Evolutionary conservation across 1,140 invertebrate genomes (phyloP), one percentile per base, ranked within the genome.

Genomic region (Penaeus vannamei): DNA sequence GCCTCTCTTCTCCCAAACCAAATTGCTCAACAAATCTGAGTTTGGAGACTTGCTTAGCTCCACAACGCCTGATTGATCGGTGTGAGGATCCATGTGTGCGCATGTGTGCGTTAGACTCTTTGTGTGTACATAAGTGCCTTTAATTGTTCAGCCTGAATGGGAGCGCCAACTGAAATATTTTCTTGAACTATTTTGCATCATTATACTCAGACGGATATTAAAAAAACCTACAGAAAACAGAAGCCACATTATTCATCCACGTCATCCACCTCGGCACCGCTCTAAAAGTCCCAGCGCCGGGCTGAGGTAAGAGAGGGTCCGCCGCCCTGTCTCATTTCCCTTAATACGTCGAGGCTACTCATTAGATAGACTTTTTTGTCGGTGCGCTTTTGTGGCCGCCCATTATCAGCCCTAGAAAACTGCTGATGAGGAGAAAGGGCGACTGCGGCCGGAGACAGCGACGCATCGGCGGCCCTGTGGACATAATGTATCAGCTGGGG

Each of bases 1-100:
- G 1, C 1, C 77, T 2, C 19, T 80, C 77, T 17, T 66, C 85
- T 19, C 76, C 85, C 61, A 81, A 64, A 87, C 77, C 64, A 87
- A 87, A 87, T 81, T 87, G 61, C 77, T 77, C 77, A 53, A 87
- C 85, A 81, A 87, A 76, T 87, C 85, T 53, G 85, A 87, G 77
- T 87, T 81, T 81, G 79, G 61, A 87, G 77, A 87, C 85, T 87
- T 86, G 69, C 69, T 86, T 86, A 77, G 84, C 84, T 29, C 42
- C 79, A 36, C 72, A n/a, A 61, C 61, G 23, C 46, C 77, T 81
- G 85, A 62, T 81, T 81, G 85, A 86, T 87, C 79, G 76, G 46
- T 72, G 66, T 72, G 66, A 26, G 66, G n/a, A 32, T 72, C 10
- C 23, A 32, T 72, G 66, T 72, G 66, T 72, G 66, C 32, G 66